Conservation (phyloP, 2,888 invertebrate genomes). For the Coronaproctus castanopsis region DNA sequence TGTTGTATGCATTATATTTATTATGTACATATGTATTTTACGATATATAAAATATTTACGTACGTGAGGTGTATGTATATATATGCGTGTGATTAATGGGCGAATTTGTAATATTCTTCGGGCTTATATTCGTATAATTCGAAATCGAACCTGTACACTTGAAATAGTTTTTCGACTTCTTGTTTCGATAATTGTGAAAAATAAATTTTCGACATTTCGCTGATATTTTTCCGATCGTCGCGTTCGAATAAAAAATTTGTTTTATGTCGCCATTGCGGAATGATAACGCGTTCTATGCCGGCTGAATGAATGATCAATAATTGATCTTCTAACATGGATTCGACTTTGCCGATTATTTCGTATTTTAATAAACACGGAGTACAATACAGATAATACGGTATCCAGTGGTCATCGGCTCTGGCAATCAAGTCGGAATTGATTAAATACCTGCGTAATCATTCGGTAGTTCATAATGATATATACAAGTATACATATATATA, state of each 20-base stretch:
- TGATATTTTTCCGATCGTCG: conserved; percentile 14
- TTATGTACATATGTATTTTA: no score
- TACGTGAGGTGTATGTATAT: no score
- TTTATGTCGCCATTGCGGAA: conserved; percentile 26
- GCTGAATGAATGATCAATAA: conserved; percentile 27
- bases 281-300: conserved; percentile 23
- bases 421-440: conserved; percentile 28
- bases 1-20: no score
- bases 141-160: conserved; percentile 32
- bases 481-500: no score
- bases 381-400: conserved; percentile 33
- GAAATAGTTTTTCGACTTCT: conserved; percentile 26
- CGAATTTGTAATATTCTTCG: conserved; percentile 25
- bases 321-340: conserved; percentile 34
- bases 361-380: conserved; percentile 36
- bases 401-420: conserved; percentile 37
- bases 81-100: no score
- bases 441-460: conserved; percentile 23
- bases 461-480: no score
- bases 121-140: conserved; percentile 31
- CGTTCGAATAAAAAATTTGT: conserved; percentile 16
- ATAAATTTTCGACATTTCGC: conserved; percentile 26
- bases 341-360: conserved; percentile 35
- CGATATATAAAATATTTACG: no score
- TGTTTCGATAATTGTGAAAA: conserved; percentile 27